Evolutionary conservation across 2,888 invertebrate species (phyloP).

Genomic region (Myopa tessellatipennis): DNA sequence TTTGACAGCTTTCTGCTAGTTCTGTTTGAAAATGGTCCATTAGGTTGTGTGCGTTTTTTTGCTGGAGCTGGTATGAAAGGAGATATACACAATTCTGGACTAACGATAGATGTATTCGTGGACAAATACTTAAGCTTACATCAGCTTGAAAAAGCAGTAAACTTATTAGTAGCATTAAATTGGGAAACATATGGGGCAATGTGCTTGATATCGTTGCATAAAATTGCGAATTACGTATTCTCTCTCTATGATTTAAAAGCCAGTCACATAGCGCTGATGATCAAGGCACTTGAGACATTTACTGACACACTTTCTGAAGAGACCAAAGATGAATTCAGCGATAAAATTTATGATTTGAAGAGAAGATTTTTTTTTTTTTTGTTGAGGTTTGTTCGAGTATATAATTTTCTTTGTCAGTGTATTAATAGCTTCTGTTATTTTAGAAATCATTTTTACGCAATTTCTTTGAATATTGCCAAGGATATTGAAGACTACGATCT

Average conservation of each 20-base stretch:
- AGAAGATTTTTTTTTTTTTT: constrained; percentile 89
- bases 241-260: constrained; percentile 62
- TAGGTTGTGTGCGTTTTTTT: constrained; percentile 71
- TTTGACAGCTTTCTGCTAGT: constrained; percentile 72
- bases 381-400: constrained; percentile 72
- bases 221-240: constrained; percentile 75
- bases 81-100: constrained; percentile 68
- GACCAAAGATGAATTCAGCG: constrained; percentile 79
- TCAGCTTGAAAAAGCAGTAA: constrained; percentile 77
- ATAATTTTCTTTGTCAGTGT: constrained; percentile 14
- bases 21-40: constrained; percentile 74
- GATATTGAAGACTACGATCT: constrained; percentile 88
- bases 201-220: constrained; percentile 80
- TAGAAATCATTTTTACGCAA: constrained; percentile 70
- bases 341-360: constrained; percentile 83
- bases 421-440: constrained; percentile 12
- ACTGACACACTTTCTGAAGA: constrained; percentile 77
- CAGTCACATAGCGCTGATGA: constrained; percentile 71
- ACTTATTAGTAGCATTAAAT: constrained; percentile 75
- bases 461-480: constrained; percentile 86
- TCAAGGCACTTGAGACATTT: constrained; percentile 84
- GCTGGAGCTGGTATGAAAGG: constrained; percentile 69
- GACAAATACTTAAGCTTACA: constrained; percentile 75
- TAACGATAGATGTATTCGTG: constrained; percentile 73
- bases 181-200: constrained; percentile 83